A percentile compares a stretch with the other conserved stretches of the same genome.
Evolutionary conservation across 92 coral and sea anemone species (phyloP).

Genomic region (Montipora capitata): DNA sequence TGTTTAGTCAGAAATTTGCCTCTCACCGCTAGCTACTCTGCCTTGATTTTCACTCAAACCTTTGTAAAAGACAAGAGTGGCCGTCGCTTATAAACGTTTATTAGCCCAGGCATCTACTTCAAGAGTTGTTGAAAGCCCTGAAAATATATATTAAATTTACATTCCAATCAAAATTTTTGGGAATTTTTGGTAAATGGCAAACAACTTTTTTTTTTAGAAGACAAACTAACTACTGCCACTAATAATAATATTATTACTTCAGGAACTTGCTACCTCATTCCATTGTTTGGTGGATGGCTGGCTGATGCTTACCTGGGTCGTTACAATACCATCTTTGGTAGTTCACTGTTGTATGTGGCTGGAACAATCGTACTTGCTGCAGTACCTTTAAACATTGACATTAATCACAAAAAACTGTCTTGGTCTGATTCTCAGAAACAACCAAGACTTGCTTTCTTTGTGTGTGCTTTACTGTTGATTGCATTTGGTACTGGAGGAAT

Average conservation of each 20-base stretch:
- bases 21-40: too few relatives aligned
- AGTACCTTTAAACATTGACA: neutral
- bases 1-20: too few relatives aligned
- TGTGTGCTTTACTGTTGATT: constrained; percentile 75
- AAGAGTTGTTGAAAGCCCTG: too few relatives aligned
- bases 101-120: too few relatives aligned
- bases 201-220: too few relatives aligned
- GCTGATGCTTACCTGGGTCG: constrained; percentile 90
- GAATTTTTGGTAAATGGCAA: too few relatives aligned
- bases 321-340: constrained; percentile 82
- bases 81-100: too few relatives aligned
- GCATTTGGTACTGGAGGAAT: constrained; percentile 99
- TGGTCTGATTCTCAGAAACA: neutral
- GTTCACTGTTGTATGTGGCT: constrained; percentile 82
- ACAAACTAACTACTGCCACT: too few relatives aligned
- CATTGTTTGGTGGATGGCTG: constrained; percentile 94
- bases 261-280: constrained; percentile 93
- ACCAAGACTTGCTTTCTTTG: constrained; percentile 53
- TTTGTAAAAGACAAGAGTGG: too few relatives aligned
- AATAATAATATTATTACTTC: neutral
- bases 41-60: too few relatives aligned
- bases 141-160: too few relatives aligned
- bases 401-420: neutral
- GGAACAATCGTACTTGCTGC: constrained; percentile 76
- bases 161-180: too few relatives aligned